Evolutionary conservation across 2,113 vertebrate species (phyloP), one percentile per base, ranked within the genome.

Genomic region (Mesocricetus auratus): DNA sequence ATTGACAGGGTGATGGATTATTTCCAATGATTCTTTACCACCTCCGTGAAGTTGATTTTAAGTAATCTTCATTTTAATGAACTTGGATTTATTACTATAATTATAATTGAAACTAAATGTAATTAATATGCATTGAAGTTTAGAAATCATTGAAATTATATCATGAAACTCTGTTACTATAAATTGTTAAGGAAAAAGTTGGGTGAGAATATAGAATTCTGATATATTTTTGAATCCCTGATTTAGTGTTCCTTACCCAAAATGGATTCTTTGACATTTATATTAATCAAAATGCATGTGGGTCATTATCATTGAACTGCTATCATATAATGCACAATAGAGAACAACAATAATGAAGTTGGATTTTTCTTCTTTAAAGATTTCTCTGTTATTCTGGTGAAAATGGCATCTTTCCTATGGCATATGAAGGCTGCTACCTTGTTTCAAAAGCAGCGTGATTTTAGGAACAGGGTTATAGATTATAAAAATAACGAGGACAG

Each of bases 21-120:
- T 47, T 90, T 90, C 92, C 17, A 73, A 22, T 12, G 64, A 4
- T 96, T 90, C 71, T 33, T 12, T 3, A 64, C 26, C 74, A 26
- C 39, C 15, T 91, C 53, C 1, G 50, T 90, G 81, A 86, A 91
- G 69, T 50, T 78, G 50, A 89, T 86, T 93, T 94, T 39, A 58
- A 21, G 13, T 68, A 92, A 45, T 66, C 26, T 45, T 75, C 33
- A 69, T 66, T 90, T 8, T 66, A 79, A 62, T 93, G n/a, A 60
- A 81, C 22, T 85, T 90, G 81, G 68, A 92, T 79, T 90, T 94
- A 79, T 96, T 95, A 92, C 62, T 42, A 74, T 90, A 92, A 94
- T 62, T 94, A 6, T 81, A 85, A 82, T 42, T 68, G 60, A 93
- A 89, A 33, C 6, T 81, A 89, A 90, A 86, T 91, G 39, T 89